phyloP scores from a whole-genome alignment of 2,888 invertebrate species.

The Cybosia mesomella region DNA sequence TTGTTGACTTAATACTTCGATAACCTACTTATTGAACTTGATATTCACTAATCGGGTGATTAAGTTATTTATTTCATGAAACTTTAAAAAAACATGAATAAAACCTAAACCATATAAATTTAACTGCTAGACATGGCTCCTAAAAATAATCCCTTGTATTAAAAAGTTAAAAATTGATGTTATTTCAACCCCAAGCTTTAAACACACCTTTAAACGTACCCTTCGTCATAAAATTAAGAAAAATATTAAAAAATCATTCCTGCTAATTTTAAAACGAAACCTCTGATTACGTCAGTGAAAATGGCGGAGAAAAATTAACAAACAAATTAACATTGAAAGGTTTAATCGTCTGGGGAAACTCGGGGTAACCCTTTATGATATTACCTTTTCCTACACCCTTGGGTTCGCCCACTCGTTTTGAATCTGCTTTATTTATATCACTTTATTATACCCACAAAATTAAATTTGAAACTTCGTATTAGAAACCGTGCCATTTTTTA shows the following conservation, averaged over 20 bases:
- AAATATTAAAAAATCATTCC: constrained; percentile 53
- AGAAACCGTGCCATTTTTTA: not conserved
- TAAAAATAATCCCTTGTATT: not conserved
- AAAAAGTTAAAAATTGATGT: not conserved
- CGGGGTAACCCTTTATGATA: constrained; percentile 73
- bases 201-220: constrained; percentile 21
- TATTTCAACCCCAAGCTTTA: constrained; percentile 20
- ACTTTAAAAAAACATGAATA: not conserved
- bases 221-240: constrained; percentile 30
- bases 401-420: constrained; percentile 54
- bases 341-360: constrained; percentile 64
- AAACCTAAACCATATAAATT: not conserved
- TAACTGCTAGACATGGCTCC: not conserved
- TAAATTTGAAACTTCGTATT: constrained; percentile 12
- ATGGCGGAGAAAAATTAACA: constrained; percentile 75
- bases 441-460: constrained; percentile 39
- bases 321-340: constrained; percentile 81
- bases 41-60: not conserved
- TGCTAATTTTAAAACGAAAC: constrained; percentile 53
- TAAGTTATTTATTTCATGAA: not conserved
- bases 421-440: constrained; percentile 55
- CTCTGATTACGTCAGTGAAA: constrained; percentile 58
- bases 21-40: not conserved
- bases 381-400: constrained; percentile 67
- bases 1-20: not conserved